Evolutionary conservation across 2,797 vertebrate genomes (phyloP).

Genomic region (Premnoplex brunnescens): DNA sequence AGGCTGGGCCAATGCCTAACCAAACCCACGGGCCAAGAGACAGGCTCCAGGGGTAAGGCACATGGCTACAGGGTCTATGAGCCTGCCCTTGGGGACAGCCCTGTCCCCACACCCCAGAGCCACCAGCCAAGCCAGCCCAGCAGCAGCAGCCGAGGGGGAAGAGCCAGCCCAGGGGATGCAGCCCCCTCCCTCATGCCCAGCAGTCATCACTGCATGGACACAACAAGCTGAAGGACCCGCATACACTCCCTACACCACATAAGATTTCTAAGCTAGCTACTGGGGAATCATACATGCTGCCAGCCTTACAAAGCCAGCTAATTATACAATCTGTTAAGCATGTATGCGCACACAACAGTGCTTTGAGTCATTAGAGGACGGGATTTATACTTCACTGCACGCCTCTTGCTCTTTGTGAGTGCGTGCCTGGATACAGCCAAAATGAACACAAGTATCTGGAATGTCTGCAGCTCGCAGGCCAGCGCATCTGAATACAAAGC

Average conservation of each 20-base stretch:
- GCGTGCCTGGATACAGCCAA: conserved; percentile 64
- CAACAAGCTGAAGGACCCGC: neutral
- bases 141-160: neutral
- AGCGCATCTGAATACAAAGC: conserved; percentile 58
- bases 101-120: neutral
- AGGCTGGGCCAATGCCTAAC: neutral
- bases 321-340: conserved; percentile 65
- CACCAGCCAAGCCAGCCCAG: neutral
- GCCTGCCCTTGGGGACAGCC: neutral
- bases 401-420: conserved; percentile 65
- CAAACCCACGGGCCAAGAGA: fast-evolving
- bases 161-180: neutral
- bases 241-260: neutral
- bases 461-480: conserved; percentile 53
- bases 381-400: conserved; percentile 70
- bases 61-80: fast-evolving
- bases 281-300: neutral
- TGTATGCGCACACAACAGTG: conserved; percentile 42
- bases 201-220: fast-evolving
- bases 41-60: fast-evolving
- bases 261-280: neutral
- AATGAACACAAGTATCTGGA: conserved; percentile 61
- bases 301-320: conserved; percentile 50
- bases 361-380: conserved; percentile 48
- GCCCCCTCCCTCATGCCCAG: neutral